A percentile compares a stretch with the other conserved stretches of the same genome.
These are phyloP conservation scores for Chionodraco myersi DNA, from an alignment of 2,113 vertebrate genomes.

Conservation along the genomic window DNA sequence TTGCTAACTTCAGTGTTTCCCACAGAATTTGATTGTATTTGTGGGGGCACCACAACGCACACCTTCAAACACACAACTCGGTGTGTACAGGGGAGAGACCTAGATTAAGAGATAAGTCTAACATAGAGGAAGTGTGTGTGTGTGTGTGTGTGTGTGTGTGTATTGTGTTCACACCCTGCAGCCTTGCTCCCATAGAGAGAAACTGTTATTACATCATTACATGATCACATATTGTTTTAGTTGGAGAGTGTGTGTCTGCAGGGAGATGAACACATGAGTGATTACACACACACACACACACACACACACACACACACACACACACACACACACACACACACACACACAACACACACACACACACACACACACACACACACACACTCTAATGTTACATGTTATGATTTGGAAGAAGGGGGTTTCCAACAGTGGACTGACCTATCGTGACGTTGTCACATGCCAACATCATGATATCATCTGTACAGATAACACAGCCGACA, in stretches of 20 bases:
- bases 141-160: no score
- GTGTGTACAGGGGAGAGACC: no score
- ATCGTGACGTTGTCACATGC: slow-evolving; percentile 35
- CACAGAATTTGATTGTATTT: no score
- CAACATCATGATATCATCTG: slow-evolving; percentile 46
- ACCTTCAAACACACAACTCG: no score
- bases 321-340: background rate
- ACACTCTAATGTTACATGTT: background rate
- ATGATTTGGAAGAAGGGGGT: background rate
- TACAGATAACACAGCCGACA: background rate
- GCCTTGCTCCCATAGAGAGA: slow-evolving; percentile 10
- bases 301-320: no score
- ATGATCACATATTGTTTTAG: slow-evolving; percentile 10
- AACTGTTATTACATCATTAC: background rate
- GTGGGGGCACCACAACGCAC: no score
- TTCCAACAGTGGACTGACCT: background rate
- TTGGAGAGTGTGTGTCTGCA: slow-evolving; percentile 21
- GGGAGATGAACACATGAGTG: slow-evolving; percentile 15
- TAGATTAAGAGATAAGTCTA: no score
- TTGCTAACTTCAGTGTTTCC: no score
- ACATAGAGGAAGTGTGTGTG: no score
- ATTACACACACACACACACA: background rate
- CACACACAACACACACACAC: background rate
- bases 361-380: no score
- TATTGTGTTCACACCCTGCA: no score